Evolutionary conservation across 2,113 vertebrate species (phyloP), one percentile per base, ranked within the genome.

Genomic region (Microtus ochrogaster): DNA sequence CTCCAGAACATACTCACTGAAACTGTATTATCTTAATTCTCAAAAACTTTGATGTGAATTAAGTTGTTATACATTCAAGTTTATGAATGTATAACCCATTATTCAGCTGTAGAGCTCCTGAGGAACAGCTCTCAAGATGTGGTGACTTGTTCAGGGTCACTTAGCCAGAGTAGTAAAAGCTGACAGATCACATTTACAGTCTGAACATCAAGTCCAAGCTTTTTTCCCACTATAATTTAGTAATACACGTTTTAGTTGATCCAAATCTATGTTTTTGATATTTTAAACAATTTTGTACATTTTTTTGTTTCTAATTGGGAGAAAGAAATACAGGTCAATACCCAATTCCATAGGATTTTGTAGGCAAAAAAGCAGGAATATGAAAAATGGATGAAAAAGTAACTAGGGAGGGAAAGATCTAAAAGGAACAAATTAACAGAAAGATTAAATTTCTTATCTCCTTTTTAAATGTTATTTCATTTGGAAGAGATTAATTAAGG

Each of bases 11-110:
- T 28, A 65, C 55, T 85, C 28, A 82, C 16, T 76, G 36, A 83
- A 96, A 90, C 73, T 65, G 68, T 93, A 33, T 30, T 92, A 30
- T 92, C 79, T 77, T 89, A 92, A 93, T 28, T 83, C 47, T 22
- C 26, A 39, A 93, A 74, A 22, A 83, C 68, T 68, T 87, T 28
- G 85, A 88, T 58, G 44, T n/a, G 78, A 96, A 88, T 14, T 17
- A 92, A 55, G 21, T 0, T 90, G 65, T 52, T 63, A 63, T 5
- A 87, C 47, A 76, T 28, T 84, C 47, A 63, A 77, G 3, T 58
- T 91, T 55, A 70, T 33, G 33, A 90, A 90, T 88, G 10, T 65
- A 1, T 44, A 93, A 88, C 36, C 33, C 76, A 74, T 66, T 68
- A 92, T 33, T 66, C 81, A 93, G 70, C n/a, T 76, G 39, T 39